Conservation (phyloP, 2,113 vertebrate species). For the Antechinus stuartii region DNA sequence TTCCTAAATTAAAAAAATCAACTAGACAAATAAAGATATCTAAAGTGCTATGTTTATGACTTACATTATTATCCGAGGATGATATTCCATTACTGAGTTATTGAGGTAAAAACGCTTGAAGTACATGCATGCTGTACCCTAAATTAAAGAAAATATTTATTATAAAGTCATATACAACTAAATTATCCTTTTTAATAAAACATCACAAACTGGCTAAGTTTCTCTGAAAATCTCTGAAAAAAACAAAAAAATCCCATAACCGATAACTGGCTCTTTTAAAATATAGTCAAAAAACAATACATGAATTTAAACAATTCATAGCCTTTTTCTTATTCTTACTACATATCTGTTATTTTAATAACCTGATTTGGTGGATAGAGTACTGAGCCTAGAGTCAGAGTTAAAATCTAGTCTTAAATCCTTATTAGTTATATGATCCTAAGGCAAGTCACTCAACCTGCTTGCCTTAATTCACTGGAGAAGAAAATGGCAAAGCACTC, state of each 20-base stretch:
- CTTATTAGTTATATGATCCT: not conserved
- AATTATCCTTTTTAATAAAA: not conserved
- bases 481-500: not conserved
- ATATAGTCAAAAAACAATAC: not conserved
- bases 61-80: constrained; percentile 97
- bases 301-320: not conserved
- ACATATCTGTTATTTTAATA: not conserved
- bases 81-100: constrained; percentile 98
- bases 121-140: constrained; percentile 97
- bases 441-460: not conserved
- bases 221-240: not conserved
- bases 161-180: constrained; percentile 22
- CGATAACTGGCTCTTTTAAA: not conserved
- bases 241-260: not conserved
- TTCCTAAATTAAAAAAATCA: constrained; percentile 52
- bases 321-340: not conserved
- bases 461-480: not conserved
- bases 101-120: constrained; percentile 98
- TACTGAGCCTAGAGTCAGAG: not conserved
- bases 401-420: not conserved
- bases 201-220: not conserved
- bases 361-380: not conserved
- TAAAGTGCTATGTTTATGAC: constrained; percentile 74
- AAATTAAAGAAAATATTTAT: constrained; percentile 59
- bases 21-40: not conserved